Evolutionary conservation across 2,797 vertebrate genomes (phyloP), one percentile per base, ranked within the genome.

Genomic region (Triplophysa yarkandensis): DNA sequence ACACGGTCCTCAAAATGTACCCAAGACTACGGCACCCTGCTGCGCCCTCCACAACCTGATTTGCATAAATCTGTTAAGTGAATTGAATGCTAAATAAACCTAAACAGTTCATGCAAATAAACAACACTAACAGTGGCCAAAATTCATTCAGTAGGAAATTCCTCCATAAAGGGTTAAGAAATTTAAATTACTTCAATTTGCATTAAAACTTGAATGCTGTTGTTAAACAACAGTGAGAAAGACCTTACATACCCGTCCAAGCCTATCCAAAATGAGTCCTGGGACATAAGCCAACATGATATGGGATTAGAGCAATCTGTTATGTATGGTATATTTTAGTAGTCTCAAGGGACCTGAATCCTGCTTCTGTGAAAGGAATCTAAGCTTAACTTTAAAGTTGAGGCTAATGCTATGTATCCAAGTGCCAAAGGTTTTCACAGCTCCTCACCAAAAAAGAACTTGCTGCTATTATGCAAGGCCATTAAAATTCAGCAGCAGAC

Each of bases 401-500:
- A 34, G 52, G 81, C 46, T 46, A 72, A 44, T 54, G 64, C 74
- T 68, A 77, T 73, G 65, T 71, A 74, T 77, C 68, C 41, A 62
- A 70, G 72, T 83, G 74, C 84, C 66, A 43, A 76, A n/a, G 19
- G 64, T 81, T 82, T 87, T 82, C 80, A 80, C 1, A 19, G 25
- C 27, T 25, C 14, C 52, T 81, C 78, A 77, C 79, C 82, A 81
- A 83, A 79, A 87, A 83, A 83, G 80, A 83, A 82, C 82, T 76
- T 44, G 68, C 54, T 6, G 48, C 71, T 86, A 84, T 89, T 89
- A 85, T 89, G 75, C 4, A 16, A 82, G 70, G 76, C 83, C 85
- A 89, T 92, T 92, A 84, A 86, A 81, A 92, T 91, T 87, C 89
- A 82, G 80, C 68, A 2, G 46, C 66, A 28, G 75, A 76, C 82